These are phyloP conservation scores for Cremastobaeus sp. DNA, from an alignment of 2,888 invertebrate species.

Conservation along the genomic window DNA sequence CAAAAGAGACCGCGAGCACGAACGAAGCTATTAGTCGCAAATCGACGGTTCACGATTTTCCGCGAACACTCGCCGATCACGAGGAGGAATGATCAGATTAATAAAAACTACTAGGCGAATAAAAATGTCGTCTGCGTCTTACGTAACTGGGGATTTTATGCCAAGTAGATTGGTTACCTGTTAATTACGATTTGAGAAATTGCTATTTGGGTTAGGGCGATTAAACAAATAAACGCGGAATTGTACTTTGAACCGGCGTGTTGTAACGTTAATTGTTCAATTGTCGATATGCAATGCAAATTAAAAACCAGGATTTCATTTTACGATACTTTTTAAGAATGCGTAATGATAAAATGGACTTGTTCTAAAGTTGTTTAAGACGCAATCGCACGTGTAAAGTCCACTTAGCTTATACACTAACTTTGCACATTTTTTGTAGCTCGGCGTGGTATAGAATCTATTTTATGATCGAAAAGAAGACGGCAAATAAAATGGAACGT, in stretches of 20 bases:
- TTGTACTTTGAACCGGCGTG: slow-evolving; percentile 14
- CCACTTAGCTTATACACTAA: no score
- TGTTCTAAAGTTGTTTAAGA: no score
- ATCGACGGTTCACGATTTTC: background rate
- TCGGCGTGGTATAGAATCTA: no score
- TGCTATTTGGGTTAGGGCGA: slow-evolving; percentile 36
- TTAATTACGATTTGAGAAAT: slow-evolving; percentile 43
- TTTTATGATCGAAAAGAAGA: no score
- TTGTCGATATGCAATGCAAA: no score
- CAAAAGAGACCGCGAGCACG: slow-evolving; percentile 20
- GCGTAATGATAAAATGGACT: no score
- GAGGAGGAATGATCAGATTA: background rate
- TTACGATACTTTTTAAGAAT: no score
- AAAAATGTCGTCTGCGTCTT: background rate
- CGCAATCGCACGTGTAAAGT: no score
- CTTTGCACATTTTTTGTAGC: no score
- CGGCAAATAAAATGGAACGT: no score
- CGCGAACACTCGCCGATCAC: background rate
- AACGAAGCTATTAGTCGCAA: slow-evolving; percentile 13
- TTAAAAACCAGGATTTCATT: no score
- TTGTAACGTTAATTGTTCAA: slow-evolving; percentile 11
- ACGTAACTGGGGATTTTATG: slow-evolving; percentile 21
- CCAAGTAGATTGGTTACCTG: slow-evolving; percentile 28
- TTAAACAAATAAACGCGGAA: slow-evolving; percentile 25
- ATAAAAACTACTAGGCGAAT: slow-evolving; percentile 11